Percentiles rank a stretch among this genome's conserved stretches.
Evolutionary conservation across 2,888 invertebrate species (phyloP).

Genomic region (Cynaeus angustus): DNA sequence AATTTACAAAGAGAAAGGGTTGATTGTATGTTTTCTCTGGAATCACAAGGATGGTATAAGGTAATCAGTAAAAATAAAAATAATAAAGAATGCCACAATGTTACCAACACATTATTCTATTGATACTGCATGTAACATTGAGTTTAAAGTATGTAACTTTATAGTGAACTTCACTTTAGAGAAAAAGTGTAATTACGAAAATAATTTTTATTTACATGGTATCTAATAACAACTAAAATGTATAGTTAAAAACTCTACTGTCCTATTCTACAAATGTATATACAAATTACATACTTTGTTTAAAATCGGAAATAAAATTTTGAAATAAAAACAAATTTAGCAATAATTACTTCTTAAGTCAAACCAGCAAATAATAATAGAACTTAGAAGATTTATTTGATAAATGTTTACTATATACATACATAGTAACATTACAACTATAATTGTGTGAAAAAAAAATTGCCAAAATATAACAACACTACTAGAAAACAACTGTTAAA

Average conservation of each 20-base stretch:
- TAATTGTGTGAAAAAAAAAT: slow-evolving; percentile 60
- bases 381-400: slow-evolving; percentile 66
- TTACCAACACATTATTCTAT: slow-evolving; percentile 8
- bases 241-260: slow-evolving; percentile 35
- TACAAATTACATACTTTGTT: slow-evolving; percentile 34
- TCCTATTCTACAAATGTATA: slow-evolving; percentile 39
- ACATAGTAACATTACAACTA: slow-evolving; percentile 64
- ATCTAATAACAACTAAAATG: slow-evolving; percentile 36
- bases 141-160: slow-evolving; percentile 8
- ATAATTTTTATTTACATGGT: slow-evolving; percentile 48
- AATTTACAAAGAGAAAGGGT: background rate
- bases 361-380: slow-evolving; percentile 56
- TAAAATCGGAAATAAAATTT: slow-evolving; percentile 7
- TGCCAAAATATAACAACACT: slow-evolving; percentile 51
- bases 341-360: slow-evolving; percentile 19
- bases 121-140: slow-evolving; percentile 16
- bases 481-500: slow-evolving; percentile 55
- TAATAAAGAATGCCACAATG: background rate
- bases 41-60: background rate
- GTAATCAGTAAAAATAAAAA: background rate
- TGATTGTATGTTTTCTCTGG: slow-evolving; percentile 1
- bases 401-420: slow-evolving; percentile 65
- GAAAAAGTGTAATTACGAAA: slow-evolving; percentile 39
- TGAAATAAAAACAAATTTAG: slow-evolving; percentile 27
- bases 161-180: slow-evolving; percentile 13